These are phyloP conservation scores for Antheraea yamamai DNA, from an alignment of 2,888 invertebrate species.

Conservation along the genomic window DNA sequence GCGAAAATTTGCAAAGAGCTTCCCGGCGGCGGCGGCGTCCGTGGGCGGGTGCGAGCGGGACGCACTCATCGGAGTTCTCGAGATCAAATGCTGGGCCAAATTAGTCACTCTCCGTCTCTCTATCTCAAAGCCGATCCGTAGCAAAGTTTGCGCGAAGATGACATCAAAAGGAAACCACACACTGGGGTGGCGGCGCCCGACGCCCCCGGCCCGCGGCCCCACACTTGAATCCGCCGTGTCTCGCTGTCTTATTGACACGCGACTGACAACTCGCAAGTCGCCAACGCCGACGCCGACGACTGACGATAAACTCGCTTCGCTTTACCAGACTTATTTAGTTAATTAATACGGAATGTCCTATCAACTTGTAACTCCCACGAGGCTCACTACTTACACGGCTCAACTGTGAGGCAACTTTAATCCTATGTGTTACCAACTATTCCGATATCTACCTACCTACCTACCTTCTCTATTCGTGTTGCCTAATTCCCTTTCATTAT, in stretches of 20 bases:
- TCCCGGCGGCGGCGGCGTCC: slow-evolving; percentile 68
- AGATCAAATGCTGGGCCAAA: slow-evolving; percentile 83
- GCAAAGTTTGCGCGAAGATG: slow-evolving; percentile 83
- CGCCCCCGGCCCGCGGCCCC: slow-evolving; percentile 59
- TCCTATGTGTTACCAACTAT: slow-evolving; percentile 50
- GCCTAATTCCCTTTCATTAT: neutral
- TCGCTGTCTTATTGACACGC: slow-evolving; percentile 81
- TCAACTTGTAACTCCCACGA: slow-evolving; percentile 74
- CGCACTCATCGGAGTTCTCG: slow-evolving; percentile 72
- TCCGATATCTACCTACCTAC: neutral
- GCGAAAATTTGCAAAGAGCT: slow-evolving; percentile 82
- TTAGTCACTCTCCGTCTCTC: slow-evolving; percentile 83
- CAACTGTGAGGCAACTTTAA: slow-evolving; percentile 70
- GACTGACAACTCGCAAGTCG: slow-evolving; percentile 77
- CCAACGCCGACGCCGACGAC: slow-evolving; percentile 63
- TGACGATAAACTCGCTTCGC: slow-evolving; percentile 66
- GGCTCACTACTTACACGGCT: slow-evolving; percentile 64
- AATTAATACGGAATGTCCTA: slow-evolving; percentile 82
- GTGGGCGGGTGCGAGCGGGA: slow-evolving; percentile 74
- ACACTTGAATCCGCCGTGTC: slow-evolving; percentile 78
- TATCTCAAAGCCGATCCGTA: slow-evolving; percentile 83
- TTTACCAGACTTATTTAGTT: slow-evolving; percentile 80
- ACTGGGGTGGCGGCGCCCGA: slow-evolving; percentile 72
- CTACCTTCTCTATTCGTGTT: neutral
- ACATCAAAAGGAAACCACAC: slow-evolving; percentile 83